Base-by-base conservation (phyloP, 37 sponge, comb jelly and placozoan genomes). In the Dysidea cf. avara region DNA sequence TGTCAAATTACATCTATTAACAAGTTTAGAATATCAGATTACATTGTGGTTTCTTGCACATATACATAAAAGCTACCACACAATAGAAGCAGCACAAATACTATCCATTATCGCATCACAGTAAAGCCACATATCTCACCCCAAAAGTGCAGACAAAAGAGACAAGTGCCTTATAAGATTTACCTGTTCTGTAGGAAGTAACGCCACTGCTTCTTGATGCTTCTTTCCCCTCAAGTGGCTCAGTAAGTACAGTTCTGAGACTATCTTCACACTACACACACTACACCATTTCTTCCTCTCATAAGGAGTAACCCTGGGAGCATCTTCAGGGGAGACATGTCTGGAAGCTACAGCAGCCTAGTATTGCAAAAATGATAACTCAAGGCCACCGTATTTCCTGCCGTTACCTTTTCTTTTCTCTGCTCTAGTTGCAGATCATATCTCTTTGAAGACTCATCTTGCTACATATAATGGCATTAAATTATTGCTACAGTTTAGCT, bases 231-330 rank as follows among this genome's bases (percentile, higher is more conserved):
- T 43, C 66, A 85, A 47, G 50, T 90, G 91, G 50, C 86, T 81
- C 75, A 85, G 30, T 25, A 85, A 68, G 58, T 90, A 90, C 39
- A 90, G 77, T 20, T 85, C 87, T 33, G 91, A 90, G n/a, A 90
- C 47, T 28, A 90, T 90, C 75, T 65, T 71, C 0, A 85, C 66
- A 9, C 77, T 68, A 39, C 91, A 90, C 39, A 86, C 43, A n/a
- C 59, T 80, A 53, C 92, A 86, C 88, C 88, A 86, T 38, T 82
- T 87, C 35, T 63, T 74, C 38, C 55, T 75, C 36, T 79, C 37
- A 71, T 87, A 86, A 7, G 85, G 74, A 26, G 61, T 79, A 31
- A 87, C 92, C 0, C 77, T 38, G 0, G 88, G 88, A 3, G 88
- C 83, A 69, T 83, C 66, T 6, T 86, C 92, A 16, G 59, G 46